phyloP scores from a whole-genome alignment of 2,888 invertebrate genomes.

The Trilocha varians region DNA sequence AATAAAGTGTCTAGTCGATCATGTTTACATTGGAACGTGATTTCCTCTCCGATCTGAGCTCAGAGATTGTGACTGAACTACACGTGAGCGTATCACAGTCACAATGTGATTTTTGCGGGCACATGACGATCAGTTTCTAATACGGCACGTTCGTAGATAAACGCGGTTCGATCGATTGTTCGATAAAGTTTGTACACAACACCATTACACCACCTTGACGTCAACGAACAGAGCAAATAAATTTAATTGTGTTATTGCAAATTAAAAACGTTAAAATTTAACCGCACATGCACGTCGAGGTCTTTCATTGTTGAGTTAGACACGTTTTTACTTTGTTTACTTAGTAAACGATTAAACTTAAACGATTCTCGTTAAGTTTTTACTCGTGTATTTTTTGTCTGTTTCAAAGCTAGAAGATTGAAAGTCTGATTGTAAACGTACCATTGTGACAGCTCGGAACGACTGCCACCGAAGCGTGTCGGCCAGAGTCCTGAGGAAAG shows the following conservation, averaged over 20 bases:
- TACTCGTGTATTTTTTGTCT: too few relatives aligned
- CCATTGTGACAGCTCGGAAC: constrained; percentile 48
- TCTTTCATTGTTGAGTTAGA: too few relatives aligned
- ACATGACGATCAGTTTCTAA: constrained; percentile 29
- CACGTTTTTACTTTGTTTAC: too few relatives aligned
- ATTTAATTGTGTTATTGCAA: too few relatives aligned
- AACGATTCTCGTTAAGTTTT: too few relatives aligned
- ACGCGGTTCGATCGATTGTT: constrained; percentile 15
- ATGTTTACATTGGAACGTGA: constrained; percentile 25
- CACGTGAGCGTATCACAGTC: constrained; percentile 21
- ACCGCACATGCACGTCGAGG: too few relatives aligned
- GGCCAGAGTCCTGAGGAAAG: constrained; percentile 60
- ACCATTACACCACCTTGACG: constrained; percentile 4
- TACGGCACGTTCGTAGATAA: constrained; percentile 23
- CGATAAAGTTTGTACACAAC: constrained; percentile 10
- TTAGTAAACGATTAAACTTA: too few relatives aligned
- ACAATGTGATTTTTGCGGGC: constrained; percentile 27
- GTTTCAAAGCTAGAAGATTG: too few relatives aligned
- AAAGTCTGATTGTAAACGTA: constrained; percentile 30
- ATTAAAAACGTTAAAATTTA: too few relatives aligned
- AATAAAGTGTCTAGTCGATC: constrained; percentile 5
- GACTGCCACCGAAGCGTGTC: constrained; percentile 62
- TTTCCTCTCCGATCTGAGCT: constrained; percentile 24
- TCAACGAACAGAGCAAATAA: constrained; percentile 10
- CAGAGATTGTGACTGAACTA: constrained; percentile 30